A percentile compares a stretch with the other conserved stretches of the same genome.
These are phyloP conservation scores for Drosophila elegans DNA, from an alignment of 1,140 invertebrate species.

Conservation along the genomic window DNA sequence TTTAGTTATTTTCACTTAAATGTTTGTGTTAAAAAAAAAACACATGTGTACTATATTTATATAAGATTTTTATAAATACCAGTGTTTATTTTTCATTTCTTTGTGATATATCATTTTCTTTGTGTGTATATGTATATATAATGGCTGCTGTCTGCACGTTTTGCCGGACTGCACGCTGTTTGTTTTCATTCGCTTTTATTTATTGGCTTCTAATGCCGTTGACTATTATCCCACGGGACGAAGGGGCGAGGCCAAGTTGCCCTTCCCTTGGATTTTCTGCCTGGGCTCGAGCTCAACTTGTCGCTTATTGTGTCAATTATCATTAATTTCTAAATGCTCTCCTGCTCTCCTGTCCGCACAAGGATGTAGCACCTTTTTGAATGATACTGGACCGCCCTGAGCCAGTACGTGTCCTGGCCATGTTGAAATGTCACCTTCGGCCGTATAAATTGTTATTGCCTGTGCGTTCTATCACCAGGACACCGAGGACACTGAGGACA, in stretches of 20 bases:
- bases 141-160: slow-evolving; percentile 42
- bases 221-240: slow-evolving; percentile 63
- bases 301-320: slow-evolving; percentile 82
- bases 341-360: slow-evolving; percentile 69
- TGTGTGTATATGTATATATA: slow-evolving; percentile 15
- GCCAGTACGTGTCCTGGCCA: slow-evolving; percentile 28
- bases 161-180: slow-evolving; percentile 50
- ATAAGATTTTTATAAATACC: no score
- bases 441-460: slow-evolving; percentile 78
- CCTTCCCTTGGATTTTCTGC: slow-evolving; percentile 2
- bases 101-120: neutral
- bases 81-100: no score
- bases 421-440: slow-evolving; percentile 58
- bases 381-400: slow-evolving; percentile 26
- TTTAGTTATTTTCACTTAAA: no score
- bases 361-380: slow-evolving; percentile 69
- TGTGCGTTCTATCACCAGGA: slow-evolving; percentile 60
- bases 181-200: slow-evolving; percentile 77
- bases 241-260: slow-evolving; percentile 17
- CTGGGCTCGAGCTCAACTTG: slow-evolving; percentile 65
- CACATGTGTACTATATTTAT: no score
- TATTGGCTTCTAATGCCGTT: slow-evolving; percentile 78
- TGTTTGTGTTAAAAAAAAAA: no score
- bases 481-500: slow-evolving; percentile 11
- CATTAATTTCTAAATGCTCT: slow-evolving; percentile 80